Conservation (phyloP, 2,797 vertebrate genomes). For the Onychomys torridus region DNA sequence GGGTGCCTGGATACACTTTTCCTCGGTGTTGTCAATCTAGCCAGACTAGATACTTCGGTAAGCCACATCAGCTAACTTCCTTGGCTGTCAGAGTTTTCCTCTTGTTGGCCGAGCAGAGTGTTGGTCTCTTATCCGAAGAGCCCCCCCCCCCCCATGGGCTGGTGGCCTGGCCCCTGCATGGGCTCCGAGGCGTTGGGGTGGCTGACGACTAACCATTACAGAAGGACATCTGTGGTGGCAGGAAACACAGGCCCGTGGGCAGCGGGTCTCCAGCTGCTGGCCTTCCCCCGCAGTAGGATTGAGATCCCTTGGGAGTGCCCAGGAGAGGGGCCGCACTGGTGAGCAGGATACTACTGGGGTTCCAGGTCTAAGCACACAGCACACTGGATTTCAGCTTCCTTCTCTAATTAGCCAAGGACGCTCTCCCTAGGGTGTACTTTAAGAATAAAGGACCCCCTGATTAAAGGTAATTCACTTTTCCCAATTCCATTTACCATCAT, state of each 20-base stretch:
- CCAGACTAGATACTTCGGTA: not conserved
- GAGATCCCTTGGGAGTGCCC: not conserved
- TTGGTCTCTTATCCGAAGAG: not conserved
- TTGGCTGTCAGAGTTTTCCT: not conserved
- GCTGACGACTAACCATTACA: not conserved
- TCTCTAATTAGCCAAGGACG: constrained; percentile 50
- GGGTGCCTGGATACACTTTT: not conserved
- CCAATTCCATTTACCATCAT: constrained; percentile 61
- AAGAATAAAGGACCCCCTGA: constrained; percentile 65
- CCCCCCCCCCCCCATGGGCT: too few relatives aligned
- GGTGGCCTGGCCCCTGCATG: not conserved
- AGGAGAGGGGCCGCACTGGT: not conserved
- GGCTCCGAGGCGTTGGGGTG: not conserved
- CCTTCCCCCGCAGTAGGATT: not conserved
- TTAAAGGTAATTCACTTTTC: constrained; percentile 71
- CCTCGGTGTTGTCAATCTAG: not conserved
- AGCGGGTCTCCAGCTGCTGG: constrained; percentile 36
- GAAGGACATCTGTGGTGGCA: not conserved
- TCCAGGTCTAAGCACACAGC: not conserved
- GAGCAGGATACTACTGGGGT: not conserved
- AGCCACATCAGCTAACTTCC: not conserved
- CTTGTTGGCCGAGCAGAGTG: not conserved
- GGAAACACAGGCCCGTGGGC: not conserved
- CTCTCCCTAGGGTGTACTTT: constrained; percentile 36
- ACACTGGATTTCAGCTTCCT: constrained; percentile 14